Base-by-base conservation (phyloP, 2,797 vertebrate species). In the Oceanodroma leucorhoa region DNA sequence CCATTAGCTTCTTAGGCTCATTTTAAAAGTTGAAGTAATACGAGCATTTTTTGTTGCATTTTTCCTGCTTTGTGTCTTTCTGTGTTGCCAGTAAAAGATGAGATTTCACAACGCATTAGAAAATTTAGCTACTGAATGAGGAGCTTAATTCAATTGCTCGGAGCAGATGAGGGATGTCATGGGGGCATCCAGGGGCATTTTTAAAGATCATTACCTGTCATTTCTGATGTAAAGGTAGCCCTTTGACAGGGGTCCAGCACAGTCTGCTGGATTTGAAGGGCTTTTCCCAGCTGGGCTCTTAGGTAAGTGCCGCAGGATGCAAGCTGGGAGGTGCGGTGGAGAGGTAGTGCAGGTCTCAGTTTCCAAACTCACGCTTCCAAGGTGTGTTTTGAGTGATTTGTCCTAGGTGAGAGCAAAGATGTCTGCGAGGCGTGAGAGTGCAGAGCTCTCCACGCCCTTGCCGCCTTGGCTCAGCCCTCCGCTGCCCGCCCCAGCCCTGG, bases 371-470 rank as follows among this genome's bases (percentile, higher is more conserved):
- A 0, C 0, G 0, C 18, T 83, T 80, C 23, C 86, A 61, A 61
- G n/a, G 4, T n/a, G 41, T 43, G 32, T 58, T 93, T 83, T 43
- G 64, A 62, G 30, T 5, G n/a, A 29, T 80, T 57, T 83, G 23
- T 50, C 83, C 66, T 23, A 16, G 58, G 72, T 38, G 29, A 40
- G 71, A 75, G 9, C 24, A 26, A 60, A 60, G 45, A 8, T 0
- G 0, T 23, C 75, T 38, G 38, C 0, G 0, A 78, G 19, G 32
- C 0, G 1, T 20, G 34, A 45, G 55, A 45, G 10, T 1, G 22
- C 50, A 38, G 79, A 57, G 23, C 30, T 72, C 58, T 65, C n/a
- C 8, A 1, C 7, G 8, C 8, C 7, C 24, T 53, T 41, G 21
- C 45, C 0, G 2, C 40, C 5, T 1, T 0, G 0, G n/a, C 46